Evolutionary conservation across 1,140 invertebrate species (phyloP), one percentile per base, ranked within the genome.

Genomic region (Cardiocondyla obscurior): DNA sequence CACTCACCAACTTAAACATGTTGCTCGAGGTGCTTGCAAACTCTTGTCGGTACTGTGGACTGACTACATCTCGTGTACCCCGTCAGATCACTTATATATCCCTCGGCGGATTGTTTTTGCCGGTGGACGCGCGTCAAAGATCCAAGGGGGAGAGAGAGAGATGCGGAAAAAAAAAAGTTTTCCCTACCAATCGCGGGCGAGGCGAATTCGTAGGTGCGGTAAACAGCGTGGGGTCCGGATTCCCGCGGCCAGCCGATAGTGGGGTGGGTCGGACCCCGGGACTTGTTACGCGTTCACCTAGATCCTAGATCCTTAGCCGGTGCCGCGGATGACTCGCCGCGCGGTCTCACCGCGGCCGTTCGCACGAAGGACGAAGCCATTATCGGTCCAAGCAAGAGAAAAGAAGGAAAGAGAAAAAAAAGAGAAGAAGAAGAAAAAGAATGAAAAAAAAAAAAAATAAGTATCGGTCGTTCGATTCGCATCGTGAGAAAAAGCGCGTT

Each of bases 1-100:
- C 51, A 93, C 93, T 93, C 88, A 93, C 93, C 90, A 93, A 60
- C 83, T 93, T 93, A 88, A 93, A 91, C 93, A 94, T 94, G 82
- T 92, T 92, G 90, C 67, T 73, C 46, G 76, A 55, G 53, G 36
- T 51, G 49, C 62, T 79, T 67, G 74, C 72, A 67, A 85, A 77
- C 73, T 81, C 44, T 62, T 8, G 84, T 73, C 86, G 90, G 89
- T 92, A 90, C 88, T 88, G 91, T 87, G 79, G 92, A 93, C 92
- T 92, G 91, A 92, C 88, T 91, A 72, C 79, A 82, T 53, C 74
- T 69, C 60, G 51, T 36, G 84, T 74, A 83, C 33, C 55, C 69
- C 69, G 81, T 65, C 64, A 55, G 60, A 85, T 81, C 67, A 69
- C 90, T 92, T 93, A 92, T 93, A 93, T 93, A 93, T 85, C 83